phyloP scores from a whole-genome alignment of 2,113 vertebrate genomes.

The Cygnus atratus region DNA sequence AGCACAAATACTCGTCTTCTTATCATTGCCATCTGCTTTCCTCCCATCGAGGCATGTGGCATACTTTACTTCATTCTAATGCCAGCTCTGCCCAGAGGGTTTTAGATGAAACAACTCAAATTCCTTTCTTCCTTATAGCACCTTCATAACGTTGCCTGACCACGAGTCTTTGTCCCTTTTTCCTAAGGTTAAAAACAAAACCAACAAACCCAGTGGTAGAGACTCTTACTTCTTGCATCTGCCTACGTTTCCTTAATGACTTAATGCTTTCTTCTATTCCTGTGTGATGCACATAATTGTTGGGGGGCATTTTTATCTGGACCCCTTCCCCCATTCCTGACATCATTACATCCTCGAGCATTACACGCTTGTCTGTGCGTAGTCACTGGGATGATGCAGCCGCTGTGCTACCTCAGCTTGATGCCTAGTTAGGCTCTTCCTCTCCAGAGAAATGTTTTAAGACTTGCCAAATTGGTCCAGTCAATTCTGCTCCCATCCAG shows the following conservation, averaged over 20 bases:
- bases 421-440: neutral
- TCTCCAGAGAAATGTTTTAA: neutral
- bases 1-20: constrained; percentile 20
- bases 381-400: neutral
- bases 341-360: neutral
- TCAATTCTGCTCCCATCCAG: neutral
- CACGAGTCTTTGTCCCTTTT: neutral
- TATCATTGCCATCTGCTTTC: constrained; percentile 26
- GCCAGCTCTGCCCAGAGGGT: constrained; percentile 11
- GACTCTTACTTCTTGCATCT: neutral
- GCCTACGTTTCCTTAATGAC: neutral
- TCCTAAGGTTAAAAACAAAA: neutral
- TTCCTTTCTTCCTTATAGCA: neutral
- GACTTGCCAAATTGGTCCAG: neutral
- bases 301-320: neutral
- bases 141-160: neutral
- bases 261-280: neutral
- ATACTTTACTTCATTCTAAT: neutral
- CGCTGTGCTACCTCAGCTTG: neutral
- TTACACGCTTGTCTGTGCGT: neutral
- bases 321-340: neutral
- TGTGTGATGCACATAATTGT: neutral
- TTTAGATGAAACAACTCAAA: constrained; percentile 17
- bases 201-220: neutral
- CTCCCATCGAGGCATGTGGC: constrained; percentile 2